Evolutionary conservation across 2,797 vertebrate genomes (phyloP), one percentile per base, ranked within the genome.

Genomic region (Cephalopachus bancanus): DNA sequence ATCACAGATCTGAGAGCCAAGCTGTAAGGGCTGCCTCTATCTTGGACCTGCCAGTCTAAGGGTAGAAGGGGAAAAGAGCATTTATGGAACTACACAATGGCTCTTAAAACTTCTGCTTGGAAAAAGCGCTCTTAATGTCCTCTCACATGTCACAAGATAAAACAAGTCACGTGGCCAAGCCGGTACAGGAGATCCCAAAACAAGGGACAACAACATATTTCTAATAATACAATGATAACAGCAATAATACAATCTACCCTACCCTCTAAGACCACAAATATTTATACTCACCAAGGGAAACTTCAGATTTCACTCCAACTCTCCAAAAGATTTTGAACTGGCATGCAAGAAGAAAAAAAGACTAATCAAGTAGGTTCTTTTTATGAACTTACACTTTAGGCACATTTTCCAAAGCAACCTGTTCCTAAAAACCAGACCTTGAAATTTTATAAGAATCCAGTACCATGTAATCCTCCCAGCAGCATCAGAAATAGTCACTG

Each of bases 401-500:
- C 16, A 51, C 28, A 76, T 51, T 78, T 81, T 88, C 78, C 49
- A 97, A 91, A 95, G 30, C 30, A 88, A 24, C 7, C 20, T 89
- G 44, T 75, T 93, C 24, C 64, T 94, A 74, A 94, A 95, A 91
- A 15, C 51, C n/a, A 94, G 22, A 83, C 17, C 80, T 86, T 64
- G 33, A 89, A 96, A 81, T 26, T 89, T 62, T 62, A 75, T 74
- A 65, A 88, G 88, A 97, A 89, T 72, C n/a, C 71, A 95, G 28
- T 64, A 88, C 28, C 28, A 83, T 67, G 28, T 24, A 85, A 86
- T 89, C 44, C 57, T 85, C 83, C 60, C 30, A 76, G 67, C 30
- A 95, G 30, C 12, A 79, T 87, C 51, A 71, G n/a, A 96, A 72
- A 67, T 33, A 81, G 37, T 65, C 62, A 37, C 44, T 83, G 22